Evolutionary conservation across 1,140 invertebrate species (phyloP), one percentile per base, ranked within the genome.

Genomic region (Wasmannia auropunctata): DNA sequence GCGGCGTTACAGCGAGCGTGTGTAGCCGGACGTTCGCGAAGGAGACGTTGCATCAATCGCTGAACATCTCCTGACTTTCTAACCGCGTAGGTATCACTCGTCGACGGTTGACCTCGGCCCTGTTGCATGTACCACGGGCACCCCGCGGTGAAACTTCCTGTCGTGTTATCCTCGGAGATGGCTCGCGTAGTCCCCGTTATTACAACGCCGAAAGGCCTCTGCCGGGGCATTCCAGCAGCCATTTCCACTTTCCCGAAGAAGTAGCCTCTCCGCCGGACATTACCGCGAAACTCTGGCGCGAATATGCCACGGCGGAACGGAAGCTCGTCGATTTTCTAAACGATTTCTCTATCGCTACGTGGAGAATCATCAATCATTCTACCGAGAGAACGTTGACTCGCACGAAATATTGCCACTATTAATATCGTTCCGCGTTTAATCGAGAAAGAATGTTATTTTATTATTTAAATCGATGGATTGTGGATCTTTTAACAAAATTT

Each of bases 91-190:
- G 88, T 89, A 89, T 86, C 80, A 63, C 67, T 28, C 60, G 43
- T 79, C 49, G 43, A 80, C 85, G 56, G 19, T 62, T 87, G 87
- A 89, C 88, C 88, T 79, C 85, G 85, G 34, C 63, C 62, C 25
- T 76, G 86, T 67, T 69, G 56, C 40, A 46, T 58, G 67, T 31
- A 46, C 51, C 28, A 40, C 49, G 40, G 60, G 22, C 88, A 85
- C 67, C 88, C 88, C 67, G 80, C 54, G 54, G 88, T 51, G 88
- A 90, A 87, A 87, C 88, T 90, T 90, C 88, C 88, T 85, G 62
- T 89, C 88, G 77, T 74, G 31, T 51, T 56, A 67, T 56, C 65
- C 51, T 10, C 46, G 43, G 7, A 37, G 77, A 75, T 84, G 70
- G 43, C n/a, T 63, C 51, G 49, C 34, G 31, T 22, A 54, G 60